Evolutionary conservation across 2,888 invertebrate genomes (phyloP).

Genomic region (Endotricha flammealis): DNA sequence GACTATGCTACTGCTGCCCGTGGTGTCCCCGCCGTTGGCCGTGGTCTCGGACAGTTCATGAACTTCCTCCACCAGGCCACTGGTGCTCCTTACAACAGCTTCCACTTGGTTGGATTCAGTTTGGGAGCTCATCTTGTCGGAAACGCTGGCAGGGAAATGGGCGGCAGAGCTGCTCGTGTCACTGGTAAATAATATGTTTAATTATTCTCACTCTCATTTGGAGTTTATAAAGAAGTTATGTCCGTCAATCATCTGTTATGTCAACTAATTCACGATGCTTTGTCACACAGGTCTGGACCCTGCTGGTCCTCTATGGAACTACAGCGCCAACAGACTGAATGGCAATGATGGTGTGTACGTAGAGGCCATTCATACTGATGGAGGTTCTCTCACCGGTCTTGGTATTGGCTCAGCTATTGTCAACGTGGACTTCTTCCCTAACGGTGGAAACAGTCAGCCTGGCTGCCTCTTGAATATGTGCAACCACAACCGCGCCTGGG

Average conservation of each 20-base stretch:
- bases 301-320: slow-evolving; percentile 50
- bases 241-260: background rate
- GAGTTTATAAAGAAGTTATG: no score
- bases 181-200: slow-evolving; percentile 5
- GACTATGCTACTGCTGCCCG: slow-evolving; percentile 28
- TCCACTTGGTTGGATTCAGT: slow-evolving; percentile 46
- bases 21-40: slow-evolving; percentile 53
- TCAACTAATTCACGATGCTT: background rate
- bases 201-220: background rate
- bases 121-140: slow-evolving; percentile 54
- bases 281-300: slow-evolving; percentile 56
- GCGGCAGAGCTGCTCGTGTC: slow-evolving; percentile 30
- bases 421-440: slow-evolving; percentile 79
- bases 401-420: slow-evolving; percentile 69
- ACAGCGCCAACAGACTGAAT: slow-evolving; percentile 32
- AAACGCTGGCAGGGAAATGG: slow-evolving; percentile 40
- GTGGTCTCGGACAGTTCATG: slow-evolving; percentile 59
- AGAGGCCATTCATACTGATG: slow-evolving; percentile 64
- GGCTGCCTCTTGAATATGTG: slow-evolving; percentile 47
- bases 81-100: slow-evolving; percentile 33
- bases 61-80: slow-evolving; percentile 40
- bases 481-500: slow-evolving; percentile 54
- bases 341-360: slow-evolving; percentile 53
- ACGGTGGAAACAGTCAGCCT: slow-evolving; percentile 68
- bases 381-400: slow-evolving; percentile 51